Conservation (phyloP, 2,113 vertebrate species). For the Barnardius zonarius region DNA sequence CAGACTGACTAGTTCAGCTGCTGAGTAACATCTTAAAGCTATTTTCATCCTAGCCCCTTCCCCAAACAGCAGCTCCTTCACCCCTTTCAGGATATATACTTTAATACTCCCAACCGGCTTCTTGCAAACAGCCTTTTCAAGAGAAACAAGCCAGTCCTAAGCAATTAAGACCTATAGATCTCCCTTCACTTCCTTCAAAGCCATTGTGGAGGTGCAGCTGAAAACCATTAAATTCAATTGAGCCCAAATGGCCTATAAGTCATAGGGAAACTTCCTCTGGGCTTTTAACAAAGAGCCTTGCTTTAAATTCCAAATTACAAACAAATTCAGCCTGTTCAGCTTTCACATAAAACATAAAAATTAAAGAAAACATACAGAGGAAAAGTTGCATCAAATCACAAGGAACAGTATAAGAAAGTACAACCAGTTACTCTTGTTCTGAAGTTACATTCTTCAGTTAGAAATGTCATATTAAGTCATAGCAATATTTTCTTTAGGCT, state of each 20-base stretch:
- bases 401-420: not conserved
- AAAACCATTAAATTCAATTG: constrained; percentile 74
- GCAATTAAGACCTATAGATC: constrained; percentile 64
- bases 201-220: constrained; percentile 69
- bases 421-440: not conserved
- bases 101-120: constrained; percentile 42
- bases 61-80: not conserved
- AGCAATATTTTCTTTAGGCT: not conserved
- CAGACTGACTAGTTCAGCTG: not conserved
- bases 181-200: constrained; percentile 66
- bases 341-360: constrained; percentile 52
- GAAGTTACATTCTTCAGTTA: not conserved
- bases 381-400: constrained; percentile 42
- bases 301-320: constrained; percentile 67
- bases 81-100: constrained; percentile 15
- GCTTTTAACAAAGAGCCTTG: constrained; percentile 63
- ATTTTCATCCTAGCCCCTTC: not conserved
- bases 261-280: constrained; percentile 70
- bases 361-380: constrained; percentile 45
- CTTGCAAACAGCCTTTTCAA: constrained; percentile 51
- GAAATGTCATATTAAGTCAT: not conserved
- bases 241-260: constrained; percentile 74
- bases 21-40: not conserved
- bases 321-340: constrained; percentile 59
- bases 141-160: constrained; percentile 62